A percentile compares a stretch with the other conserved stretches of the same genome.
Evolutionary conservation across 2,888 invertebrate genomes (phyloP).

Genomic region (Stratiomys singularior): DNA sequence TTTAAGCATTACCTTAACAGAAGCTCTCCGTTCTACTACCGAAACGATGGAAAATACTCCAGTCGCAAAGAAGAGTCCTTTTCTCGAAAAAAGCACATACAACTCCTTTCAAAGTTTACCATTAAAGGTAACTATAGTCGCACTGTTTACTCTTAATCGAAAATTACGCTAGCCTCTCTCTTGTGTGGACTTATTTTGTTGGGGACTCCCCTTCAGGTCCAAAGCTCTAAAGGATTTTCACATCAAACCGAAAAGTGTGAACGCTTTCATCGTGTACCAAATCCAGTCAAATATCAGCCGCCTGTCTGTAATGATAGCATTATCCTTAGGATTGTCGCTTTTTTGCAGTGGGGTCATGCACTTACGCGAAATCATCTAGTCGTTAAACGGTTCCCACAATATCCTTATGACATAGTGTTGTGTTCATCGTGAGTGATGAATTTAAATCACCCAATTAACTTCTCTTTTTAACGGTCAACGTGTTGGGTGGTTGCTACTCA

Average conservation of each 20-base stretch:
- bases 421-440: conserved; percentile 1
- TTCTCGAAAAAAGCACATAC: not conserved
- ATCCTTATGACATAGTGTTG: not conserved
- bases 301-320: conserved; percentile 41
- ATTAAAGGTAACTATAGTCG: not conserved
- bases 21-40: not conserved
- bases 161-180: conserved; percentile 42
- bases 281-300: conserved; percentile 43
- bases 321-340: not conserved
- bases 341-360: not conserved
- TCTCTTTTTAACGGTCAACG: conserved; percentile 31
- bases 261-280: not conserved
- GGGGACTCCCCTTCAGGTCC: not conserved
- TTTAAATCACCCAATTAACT: conserved; percentile 41
- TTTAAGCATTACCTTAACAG: not conserved
- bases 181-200: not conserved
- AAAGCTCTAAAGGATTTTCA: conserved; percentile 16
- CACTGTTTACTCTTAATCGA: not conserved
- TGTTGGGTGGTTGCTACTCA: conserved; percentile 18
- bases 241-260: not conserved
- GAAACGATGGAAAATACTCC: not conserved
- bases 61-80: not conserved
- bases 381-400: not conserved
- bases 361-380: not conserved
- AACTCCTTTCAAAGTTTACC: not conserved